Conservation (phyloP, 23 tunicate species). For the Botrylloides violaceus region DNA sequence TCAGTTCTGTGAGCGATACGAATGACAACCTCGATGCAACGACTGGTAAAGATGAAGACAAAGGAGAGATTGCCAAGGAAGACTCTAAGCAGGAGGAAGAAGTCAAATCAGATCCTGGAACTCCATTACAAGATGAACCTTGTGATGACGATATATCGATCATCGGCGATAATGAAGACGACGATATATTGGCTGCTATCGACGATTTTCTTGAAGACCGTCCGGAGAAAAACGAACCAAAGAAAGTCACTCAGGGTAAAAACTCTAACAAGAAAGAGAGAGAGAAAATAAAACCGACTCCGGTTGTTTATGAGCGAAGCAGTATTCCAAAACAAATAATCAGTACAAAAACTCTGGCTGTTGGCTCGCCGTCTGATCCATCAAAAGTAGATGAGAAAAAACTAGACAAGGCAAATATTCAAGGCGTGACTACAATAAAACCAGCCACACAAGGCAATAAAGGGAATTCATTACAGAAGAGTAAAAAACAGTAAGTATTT, state of each 20-base stretch:
- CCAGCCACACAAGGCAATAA: too few relatives aligned
- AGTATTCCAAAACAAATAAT: too few relatives aligned
- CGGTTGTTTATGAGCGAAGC: not conserved
- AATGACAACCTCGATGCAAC: not conserved
- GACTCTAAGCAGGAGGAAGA: not conserved
- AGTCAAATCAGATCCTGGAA: not conserved
- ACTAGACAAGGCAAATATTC: too few relatives aligned
- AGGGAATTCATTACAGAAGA: too few relatives aligned
- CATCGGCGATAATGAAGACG: conserved; percentile 5
- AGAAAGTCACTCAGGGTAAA: not conserved
- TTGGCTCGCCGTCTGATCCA: too few relatives aligned
- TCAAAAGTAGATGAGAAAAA: too few relatives aligned
- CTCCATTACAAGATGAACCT: not conserved
- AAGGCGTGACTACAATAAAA: too few relatives aligned
- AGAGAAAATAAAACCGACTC: not conserved
- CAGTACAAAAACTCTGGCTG: too few relatives aligned
- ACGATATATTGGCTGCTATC: conserved; percentile 21
- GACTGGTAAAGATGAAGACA: not conserved
- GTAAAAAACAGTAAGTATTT: too few relatives aligned
- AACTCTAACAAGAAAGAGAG: not conserved
- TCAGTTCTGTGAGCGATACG: not conserved
- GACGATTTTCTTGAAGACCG: conserved; percentile 31
- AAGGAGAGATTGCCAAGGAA: not conserved
- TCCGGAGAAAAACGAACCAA: conserved; percentile 16
- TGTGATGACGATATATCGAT: conserved; percentile 26